Base-by-base conservation (phyloP, 1,140 invertebrate genomes). In the Heliothis subflexa region DNA sequence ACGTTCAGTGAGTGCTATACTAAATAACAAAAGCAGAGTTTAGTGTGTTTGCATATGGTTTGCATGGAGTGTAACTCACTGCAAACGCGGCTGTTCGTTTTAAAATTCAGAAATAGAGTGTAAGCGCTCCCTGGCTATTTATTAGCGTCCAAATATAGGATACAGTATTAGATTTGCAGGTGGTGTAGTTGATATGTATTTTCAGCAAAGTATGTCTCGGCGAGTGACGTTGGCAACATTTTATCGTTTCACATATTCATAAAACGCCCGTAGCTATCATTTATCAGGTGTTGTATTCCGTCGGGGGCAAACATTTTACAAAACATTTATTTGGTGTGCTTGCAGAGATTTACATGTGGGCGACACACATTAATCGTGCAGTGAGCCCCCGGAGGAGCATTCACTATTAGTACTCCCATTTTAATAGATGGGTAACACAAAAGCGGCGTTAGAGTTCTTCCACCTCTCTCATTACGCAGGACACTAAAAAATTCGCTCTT, bases 241-340 rank as follows among this genome's bases (percentile, higher is more conserved):
- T 88, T 88, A 89, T 88, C 85, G 85, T 80, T 86, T 84, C 83
- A 84, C 83, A 87, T 91, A 88, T 91, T 89, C 85, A 89, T 90
- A 91, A 89, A 91, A 84, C 86, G 86, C 88, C 88, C 83, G 86
- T 85, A 85, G 90, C 89, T 81, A 90, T 89, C 88, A 90, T 93
- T 93, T 92, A 92, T 91, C 89, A 90, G 89, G 81, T 89, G 87
- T 83, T 88, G 88, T 90, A 83, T 86, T 81, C 85, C 86, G 79
- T 80, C 72, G 88, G 81, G 88, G 86, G 85, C 83, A 86, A 88
- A 88, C 89, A 87, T 90, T 91, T 90, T 88, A 89, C 85, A 90
- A 89, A 89, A 88, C 85, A 89, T 91, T 93, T 90, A 89, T 91
- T 91, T 88, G 80, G 77, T 86, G 83, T 79, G 82, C 85, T 80